Evolutionary conservation across 2,113 vertebrate species (phyloP), one percentile per base, ranked within the genome.

Genomic region (Limnothrissa miodon): DNA sequence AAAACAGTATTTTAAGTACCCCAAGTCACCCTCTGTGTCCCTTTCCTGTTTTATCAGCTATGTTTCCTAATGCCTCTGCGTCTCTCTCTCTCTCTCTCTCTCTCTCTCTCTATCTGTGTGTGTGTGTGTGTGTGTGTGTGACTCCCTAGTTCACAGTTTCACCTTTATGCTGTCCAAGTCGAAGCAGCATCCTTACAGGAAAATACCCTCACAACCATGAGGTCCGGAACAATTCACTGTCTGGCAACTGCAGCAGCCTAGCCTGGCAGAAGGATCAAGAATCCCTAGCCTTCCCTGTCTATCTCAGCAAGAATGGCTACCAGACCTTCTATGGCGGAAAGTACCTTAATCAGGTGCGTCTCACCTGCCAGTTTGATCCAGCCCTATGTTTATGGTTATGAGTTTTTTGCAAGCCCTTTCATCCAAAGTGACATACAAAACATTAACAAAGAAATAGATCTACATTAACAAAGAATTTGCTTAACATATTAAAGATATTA

Each of bases 261-360:
- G 80, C 21, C 17, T 96, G 95, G 95, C 95, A 94, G 90, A 90
- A 89, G 59, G 91, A 90, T 0, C 90, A 89, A 0, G 95, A 96
- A 85, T 6, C 87, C 2, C 45, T 79, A 13, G 90, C 93, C 46
- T 93, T 96, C 89, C 93, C 94, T 0, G 9, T 92, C 78, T 92
- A 91, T 87, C 93, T 96, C 86, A 91, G n/a, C 89, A 95, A 95
- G 81, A 82, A 33, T 33, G 85, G 84, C 0, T 96, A 95, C 90
- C 93, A 94, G 90, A 96, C 95, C 0, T 95, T 96, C 90, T 96
- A 92, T 23, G 93, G 91, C 1, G 95, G 95, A 15, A 95, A 95
- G 66, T 95, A 95, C 39, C 92, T 96, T 0, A 95, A 95, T 84
- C 92, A 95, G 94, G 94, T 95, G 0, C 53, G 59, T 9, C 4